Conservation (phyloP, 2,888 invertebrate species). For the Limenitis camilla region DNA sequence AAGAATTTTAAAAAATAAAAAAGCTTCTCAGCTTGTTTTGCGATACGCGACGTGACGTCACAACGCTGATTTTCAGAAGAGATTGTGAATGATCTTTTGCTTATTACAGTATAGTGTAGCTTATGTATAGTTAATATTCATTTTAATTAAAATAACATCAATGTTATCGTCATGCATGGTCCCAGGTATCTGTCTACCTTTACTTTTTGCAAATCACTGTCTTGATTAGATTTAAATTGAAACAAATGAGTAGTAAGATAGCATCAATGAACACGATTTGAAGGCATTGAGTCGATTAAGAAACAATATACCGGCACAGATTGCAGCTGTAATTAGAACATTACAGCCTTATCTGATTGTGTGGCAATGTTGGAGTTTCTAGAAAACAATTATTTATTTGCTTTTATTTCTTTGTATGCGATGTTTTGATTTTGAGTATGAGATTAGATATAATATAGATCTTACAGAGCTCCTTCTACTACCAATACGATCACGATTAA, state of each 20-base stretch:
- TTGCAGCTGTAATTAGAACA: conserved; percentile 17
- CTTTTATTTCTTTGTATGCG: no score
- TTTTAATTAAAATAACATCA: neutral
- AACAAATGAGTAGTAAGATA: conserved; percentile 31
- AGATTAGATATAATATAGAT: no score
- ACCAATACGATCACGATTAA: no score
- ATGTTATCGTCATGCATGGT: neutral
- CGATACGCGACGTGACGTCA: no score
- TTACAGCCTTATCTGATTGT: conserved; percentile 12
- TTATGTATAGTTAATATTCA: no score
- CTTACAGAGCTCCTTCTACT: no score
- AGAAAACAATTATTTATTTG: neutral
- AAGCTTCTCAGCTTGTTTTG: no score
- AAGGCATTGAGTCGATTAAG: conserved; percentile 27
- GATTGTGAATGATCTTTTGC: no score
- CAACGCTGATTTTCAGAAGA: no score
- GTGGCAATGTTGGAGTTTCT: neutral
- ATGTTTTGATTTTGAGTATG: no score
- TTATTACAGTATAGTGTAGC: no score
- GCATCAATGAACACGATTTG: conserved; percentile 32
- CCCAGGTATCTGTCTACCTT: conserved; percentile 6
- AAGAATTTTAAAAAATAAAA: no score
- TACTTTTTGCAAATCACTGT: conserved; percentile 36
- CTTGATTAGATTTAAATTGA: conserved; percentile 39
- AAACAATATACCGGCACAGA: conserved; percentile 14